Evolutionary conservation across 2,113 vertebrate genomes (phyloP), one percentile per base, ranked within the genome.

Genomic region (Columba livia): DNA sequence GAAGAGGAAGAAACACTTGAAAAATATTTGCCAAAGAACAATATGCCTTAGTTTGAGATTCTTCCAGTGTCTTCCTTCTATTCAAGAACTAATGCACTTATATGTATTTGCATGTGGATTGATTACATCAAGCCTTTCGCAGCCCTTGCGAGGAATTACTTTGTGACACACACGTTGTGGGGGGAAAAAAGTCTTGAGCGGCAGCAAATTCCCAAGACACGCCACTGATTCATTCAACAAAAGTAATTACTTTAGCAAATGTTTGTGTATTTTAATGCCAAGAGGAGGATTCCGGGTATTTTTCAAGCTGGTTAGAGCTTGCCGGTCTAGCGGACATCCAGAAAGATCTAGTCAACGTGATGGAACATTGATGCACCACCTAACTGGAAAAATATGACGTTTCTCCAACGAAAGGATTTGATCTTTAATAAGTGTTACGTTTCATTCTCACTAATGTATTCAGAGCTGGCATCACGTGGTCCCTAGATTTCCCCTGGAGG

Each of bases 191-290:
- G 54, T 60, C 51, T 51, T 38, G 62, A 74, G 67, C 81, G 95
- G 69, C 77, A 93, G 80, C 78, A 88, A 91, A 96, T 96, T 95
- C 93, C 96, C 91, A 73, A 86, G 93, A 62, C 28, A 84, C 16
- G 0, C 32, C 61, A 44, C 73, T 57, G 61, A 94, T 71, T 89
- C 64, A 48, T 57, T 94, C 78, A 90, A 62, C 81, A 88, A 58
- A 95, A 95, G 70, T 85, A 96, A 97, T 95, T 88, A 85, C 94
- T 96, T 94, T n/a, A 95, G 84, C 92, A 97, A 96, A 97, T 79
- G 89, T 91, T 94, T 92, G 77, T 90, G 88, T 38, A 38, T 96
- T 95, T 89, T 69, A 91, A 93, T 65, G 80, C n/a, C 77, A 87
- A 56, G 73, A 88, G 51, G 75, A 96, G 66, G 88, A 86, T 81